Percentiles rank a stretch among this genome's conserved stretches.
These are phyloP conservation scores for Microcebus tavaratra DNA, from an alignment of 2,113 vertebrate species.

Conservation along the genomic window DNA sequence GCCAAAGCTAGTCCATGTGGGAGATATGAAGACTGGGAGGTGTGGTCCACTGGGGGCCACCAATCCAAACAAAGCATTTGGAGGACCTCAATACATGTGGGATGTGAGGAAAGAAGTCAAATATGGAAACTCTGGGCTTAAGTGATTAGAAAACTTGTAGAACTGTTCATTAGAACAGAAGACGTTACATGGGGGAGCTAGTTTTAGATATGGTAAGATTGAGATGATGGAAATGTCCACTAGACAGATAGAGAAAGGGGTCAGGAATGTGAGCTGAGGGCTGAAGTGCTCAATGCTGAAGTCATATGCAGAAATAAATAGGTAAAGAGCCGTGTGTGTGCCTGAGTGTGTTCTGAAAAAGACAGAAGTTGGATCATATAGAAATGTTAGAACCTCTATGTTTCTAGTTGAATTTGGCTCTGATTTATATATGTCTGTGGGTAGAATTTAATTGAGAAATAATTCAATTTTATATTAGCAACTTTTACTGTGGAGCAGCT, in stretches of 20 bases:
- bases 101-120: neutral
- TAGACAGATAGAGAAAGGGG: neutral
- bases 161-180: neutral
- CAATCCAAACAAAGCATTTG: neutral
- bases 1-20: neutral
- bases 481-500: neutral
- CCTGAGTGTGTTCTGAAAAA: neutral
- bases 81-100: too few species aligned
- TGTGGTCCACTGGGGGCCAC: neutral
- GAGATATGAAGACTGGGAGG: neutral
- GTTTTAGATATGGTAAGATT: neutral
- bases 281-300: neutral
- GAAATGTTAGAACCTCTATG: neutral
- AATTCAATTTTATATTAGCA: neutral
- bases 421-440: neutral
- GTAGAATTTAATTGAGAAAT: neutral
- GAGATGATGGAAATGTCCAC: neutral
- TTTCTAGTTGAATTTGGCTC: constrained; percentile 42
- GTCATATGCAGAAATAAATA: neutral
- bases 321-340: neutral
- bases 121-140: neutral
- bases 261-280: neutral
- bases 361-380: neutral
- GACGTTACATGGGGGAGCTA: neutral
- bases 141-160: neutral